phyloP scores from a whole-genome alignment of 2,797 vertebrate genomes.

The Halcyon badia region DNA sequence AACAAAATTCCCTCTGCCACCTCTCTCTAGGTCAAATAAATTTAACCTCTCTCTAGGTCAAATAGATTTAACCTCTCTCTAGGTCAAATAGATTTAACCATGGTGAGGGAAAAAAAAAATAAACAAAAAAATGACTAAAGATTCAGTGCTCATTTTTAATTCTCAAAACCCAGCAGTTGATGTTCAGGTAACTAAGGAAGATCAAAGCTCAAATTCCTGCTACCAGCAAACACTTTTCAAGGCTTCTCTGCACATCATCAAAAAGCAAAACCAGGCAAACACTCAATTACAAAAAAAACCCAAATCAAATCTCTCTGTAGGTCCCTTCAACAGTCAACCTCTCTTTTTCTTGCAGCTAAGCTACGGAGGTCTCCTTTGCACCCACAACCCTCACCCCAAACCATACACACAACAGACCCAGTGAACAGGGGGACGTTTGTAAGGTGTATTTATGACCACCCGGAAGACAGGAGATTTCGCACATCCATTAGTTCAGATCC shows the following conservation, averaged over 20 bases:
- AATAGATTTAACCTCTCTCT: no score
- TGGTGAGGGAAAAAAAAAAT: fast-evolving
- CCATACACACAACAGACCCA: neutral
- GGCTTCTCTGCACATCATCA: neutral
- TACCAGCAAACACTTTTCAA: neutral
- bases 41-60: neutral
- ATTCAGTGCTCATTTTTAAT: neutral
- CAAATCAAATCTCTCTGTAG: neutral
- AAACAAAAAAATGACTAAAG: neutral
- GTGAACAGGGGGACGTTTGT: fast-evolving
- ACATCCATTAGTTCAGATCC: neutral
- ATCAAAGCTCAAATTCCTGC: neutral
- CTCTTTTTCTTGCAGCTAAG: neutral
- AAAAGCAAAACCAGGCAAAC: neutral
- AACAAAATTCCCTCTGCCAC: no score
- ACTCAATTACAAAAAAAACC: neutral
- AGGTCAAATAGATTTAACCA: neutral
- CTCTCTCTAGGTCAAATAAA: neutral
- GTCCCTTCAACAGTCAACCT: neutral
- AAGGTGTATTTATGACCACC: fast-evolving
- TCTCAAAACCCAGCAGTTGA: neutral
- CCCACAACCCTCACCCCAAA: fast-evolving
- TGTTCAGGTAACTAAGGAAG: neutral
- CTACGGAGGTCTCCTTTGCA: neutral
- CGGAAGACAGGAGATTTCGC: neutral